A percentile compares a stretch with the other conserved stretches of the same genome.
phyloP scores from a whole-genome alignment of 2,797 vertebrate genomes.

The Phalloptychus januarius region DNA sequence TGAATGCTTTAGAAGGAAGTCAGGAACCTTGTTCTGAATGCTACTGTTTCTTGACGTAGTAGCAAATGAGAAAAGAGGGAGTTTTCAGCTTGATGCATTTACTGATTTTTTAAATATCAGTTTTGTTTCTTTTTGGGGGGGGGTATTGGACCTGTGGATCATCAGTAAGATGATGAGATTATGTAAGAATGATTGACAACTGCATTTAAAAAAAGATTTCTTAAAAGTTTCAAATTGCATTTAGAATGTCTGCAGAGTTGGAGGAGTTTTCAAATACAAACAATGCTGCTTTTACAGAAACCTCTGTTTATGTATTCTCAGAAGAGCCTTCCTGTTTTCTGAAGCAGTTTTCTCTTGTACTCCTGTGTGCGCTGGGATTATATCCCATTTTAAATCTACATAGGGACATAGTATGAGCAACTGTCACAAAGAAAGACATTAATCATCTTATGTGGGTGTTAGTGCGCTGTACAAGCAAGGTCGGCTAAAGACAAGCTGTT shows the following conservation, averaged over 20 bases:
- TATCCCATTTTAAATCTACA: conserved; percentile 8
- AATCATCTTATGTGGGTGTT: background rate
- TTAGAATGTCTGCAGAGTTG: background rate
- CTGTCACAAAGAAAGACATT: background rate
- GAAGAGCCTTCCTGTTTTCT: background rate
- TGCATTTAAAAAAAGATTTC: background rate
- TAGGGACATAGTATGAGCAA: background rate
- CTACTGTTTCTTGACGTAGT: background rate
- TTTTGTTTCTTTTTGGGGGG: background rate
- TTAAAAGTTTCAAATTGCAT: background rate
- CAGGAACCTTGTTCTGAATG: background rate
- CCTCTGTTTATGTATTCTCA: background rate
- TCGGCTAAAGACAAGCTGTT: background rate
- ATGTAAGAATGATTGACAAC: background rate
- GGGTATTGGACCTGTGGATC: background rate
- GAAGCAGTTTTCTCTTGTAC: background rate
- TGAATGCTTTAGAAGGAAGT: background rate
- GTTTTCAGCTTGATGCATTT: background rate
- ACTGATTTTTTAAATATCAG: background rate
- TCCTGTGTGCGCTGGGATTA: background rate
- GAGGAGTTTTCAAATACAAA: background rate
- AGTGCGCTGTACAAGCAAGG: background rate
- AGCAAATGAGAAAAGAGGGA: background rate
- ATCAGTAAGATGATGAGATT: background rate
- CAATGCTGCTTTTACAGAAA: background rate